A percentile compares a stretch with the other conserved stretches of the same genome.
Evolutionary conservation across 1,140 invertebrate species (phyloP).

Genomic region (Orchesella cincta): DNA sequence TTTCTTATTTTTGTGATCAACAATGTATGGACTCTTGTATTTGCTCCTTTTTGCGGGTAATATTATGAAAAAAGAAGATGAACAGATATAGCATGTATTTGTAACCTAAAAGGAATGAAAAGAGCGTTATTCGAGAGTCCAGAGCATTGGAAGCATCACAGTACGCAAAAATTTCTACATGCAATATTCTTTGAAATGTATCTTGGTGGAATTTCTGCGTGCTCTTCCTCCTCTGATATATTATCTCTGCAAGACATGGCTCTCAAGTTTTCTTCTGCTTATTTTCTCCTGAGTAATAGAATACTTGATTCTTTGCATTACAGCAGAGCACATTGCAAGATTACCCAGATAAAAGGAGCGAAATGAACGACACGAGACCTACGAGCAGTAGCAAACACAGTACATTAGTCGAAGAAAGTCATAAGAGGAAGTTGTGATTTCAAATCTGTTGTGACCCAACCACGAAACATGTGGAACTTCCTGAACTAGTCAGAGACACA

Average conservation of each 20-base stretch:
- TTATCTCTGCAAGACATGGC: neutral
- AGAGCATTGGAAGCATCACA: neutral
- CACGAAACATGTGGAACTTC: no score
- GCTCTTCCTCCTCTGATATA: neutral
- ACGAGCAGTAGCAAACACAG: no score
- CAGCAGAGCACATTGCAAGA: no score
- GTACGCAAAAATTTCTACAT: neutral
- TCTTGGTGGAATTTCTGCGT: neutral
- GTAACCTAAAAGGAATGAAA: neutral
- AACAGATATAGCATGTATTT: neutral
- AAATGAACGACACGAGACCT: no score
- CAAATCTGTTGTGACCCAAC: no score
- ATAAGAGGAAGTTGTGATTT: no score
- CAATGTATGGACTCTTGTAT: neutral
- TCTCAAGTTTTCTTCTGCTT: slow-evolving; percentile 2
- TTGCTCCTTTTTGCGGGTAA: neutral
- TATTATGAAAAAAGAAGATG: slow-evolving; percentile 1
- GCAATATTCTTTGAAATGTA: neutral
- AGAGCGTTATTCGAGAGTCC: neutral
- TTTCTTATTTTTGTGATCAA: neutral
- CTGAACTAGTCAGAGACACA: no score
- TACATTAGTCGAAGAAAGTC: no score
- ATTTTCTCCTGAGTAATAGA: neutral
- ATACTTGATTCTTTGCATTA: neutral
- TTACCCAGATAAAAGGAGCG: no score